Base-by-base conservation (phyloP, 2,797 vertebrate genomes). In the Eulemur rubriventer region DNA sequence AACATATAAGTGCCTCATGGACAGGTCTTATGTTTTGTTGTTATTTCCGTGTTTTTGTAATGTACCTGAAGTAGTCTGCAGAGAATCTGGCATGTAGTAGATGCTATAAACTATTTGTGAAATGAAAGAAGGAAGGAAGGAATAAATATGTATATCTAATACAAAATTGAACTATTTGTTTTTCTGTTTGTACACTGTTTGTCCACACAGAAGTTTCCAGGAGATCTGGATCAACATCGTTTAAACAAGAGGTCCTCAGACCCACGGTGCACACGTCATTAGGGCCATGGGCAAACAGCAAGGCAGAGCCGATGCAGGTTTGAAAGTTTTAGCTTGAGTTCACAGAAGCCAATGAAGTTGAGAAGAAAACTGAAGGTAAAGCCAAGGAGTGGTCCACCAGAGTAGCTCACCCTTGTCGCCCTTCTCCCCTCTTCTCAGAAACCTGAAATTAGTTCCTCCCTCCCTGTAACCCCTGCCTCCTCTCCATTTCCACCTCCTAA, bases 401-500 rank as follows among this genome's bases (percentile, higher is more conserved):
- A 73, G 72, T 59, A 43, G 2, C 46, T 96, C 80, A 63, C 26
- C 43, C 95, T 43, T 89, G 20, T 72, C 67, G 43, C 30, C 26
- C 28, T 67, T 76, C 67, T 50, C 43, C 3, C 20, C 52, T 55
- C 14, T 86, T 92, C 55, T 61, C 35, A 41, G 72, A 80, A 95
- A 61, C 30, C 76, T 80, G 57, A 91, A 84, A 94, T 92, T 48
- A 70, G 26, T 80, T 78, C 26, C 20, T 93, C 95, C 86, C 35
- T 96, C 43, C 82, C 92, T n/a, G 0, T 61, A 80, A 79, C 57
- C 59, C 92, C 92, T 75, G 75, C 61, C 73, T 86, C 55, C 82
- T 96, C 95, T 91, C 80, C 52, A 35, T 76, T 95, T 96, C 93
- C 72, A 96, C 46, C 73, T 87, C 93, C 88, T 96, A 89, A 78